These are phyloP conservation scores for Exaiptasia diaphana DNA, from an alignment of 64 coral and sea anemone species.

Conservation along the genomic window DNA sequence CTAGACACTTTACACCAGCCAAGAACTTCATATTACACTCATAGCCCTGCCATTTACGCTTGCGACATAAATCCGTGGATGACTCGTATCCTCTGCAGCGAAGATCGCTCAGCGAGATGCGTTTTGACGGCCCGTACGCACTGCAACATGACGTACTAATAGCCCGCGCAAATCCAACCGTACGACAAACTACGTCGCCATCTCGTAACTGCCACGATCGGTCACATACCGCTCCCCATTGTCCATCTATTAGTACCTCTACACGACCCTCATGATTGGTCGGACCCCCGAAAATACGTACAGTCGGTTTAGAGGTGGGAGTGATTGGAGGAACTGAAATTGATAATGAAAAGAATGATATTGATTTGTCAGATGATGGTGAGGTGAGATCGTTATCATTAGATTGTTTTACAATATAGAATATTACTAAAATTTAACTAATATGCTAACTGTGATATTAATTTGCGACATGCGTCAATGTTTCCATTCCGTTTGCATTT, in stretches of 20 bases:
- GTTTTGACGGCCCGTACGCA: not conserved
- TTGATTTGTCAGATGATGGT: too few species aligned
- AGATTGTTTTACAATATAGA: too few species aligned
- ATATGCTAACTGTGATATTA: too few species aligned
- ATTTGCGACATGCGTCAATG: too few species aligned
- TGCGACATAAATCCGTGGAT: not conserved
- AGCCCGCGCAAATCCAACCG: not conserved
- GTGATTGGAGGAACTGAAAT: not conserved
- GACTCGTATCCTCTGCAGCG: constrained; percentile 33
- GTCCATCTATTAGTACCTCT: not conserved
- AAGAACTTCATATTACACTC: not conserved
- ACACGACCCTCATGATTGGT: not conserved
- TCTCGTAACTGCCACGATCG: not conserved
- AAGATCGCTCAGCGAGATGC: constrained; percentile 48
- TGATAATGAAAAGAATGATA: too few species aligned
- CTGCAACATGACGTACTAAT: constrained; percentile 7
- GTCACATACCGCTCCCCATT: not conserved
- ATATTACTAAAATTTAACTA: too few species aligned
- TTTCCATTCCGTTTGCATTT: too few species aligned
- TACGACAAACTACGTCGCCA: constrained; percentile 5
- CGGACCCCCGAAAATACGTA: not conserved
- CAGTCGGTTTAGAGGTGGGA: not conserved
- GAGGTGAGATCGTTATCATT: too few species aligned
- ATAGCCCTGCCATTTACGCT: not conserved
- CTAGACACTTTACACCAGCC: constrained; percentile 21